Evolutionary conservation across 2,888 invertebrate genomes (phyloP).

Genomic region (Cantharis rufa): DNA sequence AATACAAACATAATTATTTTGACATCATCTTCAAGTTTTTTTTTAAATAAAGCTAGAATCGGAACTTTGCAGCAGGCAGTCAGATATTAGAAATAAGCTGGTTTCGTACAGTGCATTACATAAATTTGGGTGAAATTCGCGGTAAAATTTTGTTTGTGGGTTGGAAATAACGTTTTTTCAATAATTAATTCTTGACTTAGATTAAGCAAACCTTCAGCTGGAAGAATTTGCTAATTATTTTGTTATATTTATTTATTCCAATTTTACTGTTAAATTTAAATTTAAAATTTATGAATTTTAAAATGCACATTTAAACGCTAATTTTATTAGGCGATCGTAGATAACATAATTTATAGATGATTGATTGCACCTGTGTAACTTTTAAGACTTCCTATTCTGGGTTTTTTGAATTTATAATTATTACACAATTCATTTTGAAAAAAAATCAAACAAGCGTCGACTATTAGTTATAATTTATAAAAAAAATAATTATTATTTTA

Average conservation of each 20-base stretch:
- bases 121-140: no score
- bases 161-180: no score
- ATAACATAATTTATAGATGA: background rate
- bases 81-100: no score
- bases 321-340: background rate
- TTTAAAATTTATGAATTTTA: background rate
- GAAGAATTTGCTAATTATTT: background rate
- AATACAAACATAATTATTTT: no score
- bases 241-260: background rate
- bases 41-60: no score
- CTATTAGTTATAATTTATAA: background rate
- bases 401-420: background rate
- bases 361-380: background rate
- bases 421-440: background rate
- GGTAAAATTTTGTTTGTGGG: no score
- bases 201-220: background rate
- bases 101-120: no score
- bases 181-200: background rate
- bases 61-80: no score
- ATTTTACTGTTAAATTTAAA: background rate
- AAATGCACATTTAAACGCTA: background rate
- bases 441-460: no score
- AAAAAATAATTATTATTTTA: no score
- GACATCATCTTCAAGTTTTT: no score
- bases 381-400: background rate